phyloP scores from a whole-genome alignment of 2,113 vertebrate species.

The Gavialis gangeticus region DNA sequence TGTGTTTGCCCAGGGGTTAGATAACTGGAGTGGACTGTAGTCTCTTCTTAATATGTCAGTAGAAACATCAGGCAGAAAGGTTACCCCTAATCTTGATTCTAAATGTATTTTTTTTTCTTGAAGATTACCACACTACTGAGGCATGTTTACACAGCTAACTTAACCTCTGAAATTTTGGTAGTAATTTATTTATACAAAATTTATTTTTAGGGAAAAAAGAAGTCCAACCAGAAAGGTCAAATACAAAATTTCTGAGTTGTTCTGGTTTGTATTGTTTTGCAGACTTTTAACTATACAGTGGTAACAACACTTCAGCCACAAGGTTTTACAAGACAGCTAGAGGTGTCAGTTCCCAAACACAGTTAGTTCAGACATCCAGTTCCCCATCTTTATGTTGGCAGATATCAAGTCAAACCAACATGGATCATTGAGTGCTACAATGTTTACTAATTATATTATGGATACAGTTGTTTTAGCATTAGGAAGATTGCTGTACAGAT shows the following conservation, averaged over 20 bases:
- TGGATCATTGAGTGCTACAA: rapidly evolving
- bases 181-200: background rate
- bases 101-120: background rate
- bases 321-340: background rate
- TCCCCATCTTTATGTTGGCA: rapidly evolving
- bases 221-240: background rate
- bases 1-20: too few relatives aligned
- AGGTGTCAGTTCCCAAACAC: rapidly evolving
- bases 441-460: too few relatives aligned
- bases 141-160: background rate
- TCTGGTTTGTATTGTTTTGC: rapidly evolving
- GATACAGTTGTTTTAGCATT: rapidly evolving
- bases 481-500: background rate
- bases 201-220: too few relatives aligned
- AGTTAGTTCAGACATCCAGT: rapidly evolving
- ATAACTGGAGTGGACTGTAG: too few relatives aligned
- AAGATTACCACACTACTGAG: background rate
- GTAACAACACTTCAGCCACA: background rate
- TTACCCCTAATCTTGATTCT: too few relatives aligned
- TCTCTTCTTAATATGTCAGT: too few relatives aligned
- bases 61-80: too few relatives aligned
- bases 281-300: rapidly evolving
- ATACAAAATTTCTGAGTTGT: background rate
- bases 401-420: background rate
- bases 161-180: background rate